Conservation (phyloP, 2,888 invertebrate genomes). For the Tiliacea citrago region DNA sequence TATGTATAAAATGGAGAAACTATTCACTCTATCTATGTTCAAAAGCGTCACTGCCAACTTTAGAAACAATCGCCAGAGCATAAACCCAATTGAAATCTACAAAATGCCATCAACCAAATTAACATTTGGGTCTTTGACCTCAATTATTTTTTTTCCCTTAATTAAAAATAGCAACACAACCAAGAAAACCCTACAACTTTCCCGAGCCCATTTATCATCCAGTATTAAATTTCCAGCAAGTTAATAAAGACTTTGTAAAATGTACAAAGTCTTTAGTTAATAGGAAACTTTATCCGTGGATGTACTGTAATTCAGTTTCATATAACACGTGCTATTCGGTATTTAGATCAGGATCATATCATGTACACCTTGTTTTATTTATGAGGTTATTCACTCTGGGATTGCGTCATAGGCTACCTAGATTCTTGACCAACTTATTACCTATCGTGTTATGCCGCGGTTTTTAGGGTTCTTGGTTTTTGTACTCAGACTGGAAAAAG, state of each 20-base stretch:
- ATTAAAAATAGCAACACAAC: constrained; percentile 10
- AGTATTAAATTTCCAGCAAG: constrained; percentile 20
- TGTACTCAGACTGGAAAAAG: background rate
- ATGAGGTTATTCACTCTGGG: constrained; percentile 57
- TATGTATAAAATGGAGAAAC: too few species aligned
- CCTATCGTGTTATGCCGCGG: background rate
- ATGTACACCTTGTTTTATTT: constrained; percentile 50
- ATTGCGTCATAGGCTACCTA: constrained; percentile 50
- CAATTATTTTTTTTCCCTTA: background rate
- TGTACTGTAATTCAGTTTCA: constrained; percentile 19
- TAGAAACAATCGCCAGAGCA: background rate
- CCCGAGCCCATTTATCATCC: constrained; percentile 2
- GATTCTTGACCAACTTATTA: constrained; percentile 1
- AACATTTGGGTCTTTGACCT: background rate
- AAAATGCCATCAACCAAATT: background rate
- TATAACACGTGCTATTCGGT: constrained; percentile 56
- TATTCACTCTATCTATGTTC: too few species aligned
- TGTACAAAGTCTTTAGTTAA: constrained; percentile 41
- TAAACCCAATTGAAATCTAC: background rate
- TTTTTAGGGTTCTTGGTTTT: background rate
- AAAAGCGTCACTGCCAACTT: too few species aligned
- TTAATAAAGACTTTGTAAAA: constrained; percentile 16
- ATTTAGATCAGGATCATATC: constrained; percentile 57
- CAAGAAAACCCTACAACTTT: constrained; percentile 1
- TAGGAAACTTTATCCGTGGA: constrained; percentile 30